Percentiles rank a stretch among this genome's conserved stretches.
Conservation (phyloP, 2,113 vertebrate species). For the Mellivora capensis region DNA sequence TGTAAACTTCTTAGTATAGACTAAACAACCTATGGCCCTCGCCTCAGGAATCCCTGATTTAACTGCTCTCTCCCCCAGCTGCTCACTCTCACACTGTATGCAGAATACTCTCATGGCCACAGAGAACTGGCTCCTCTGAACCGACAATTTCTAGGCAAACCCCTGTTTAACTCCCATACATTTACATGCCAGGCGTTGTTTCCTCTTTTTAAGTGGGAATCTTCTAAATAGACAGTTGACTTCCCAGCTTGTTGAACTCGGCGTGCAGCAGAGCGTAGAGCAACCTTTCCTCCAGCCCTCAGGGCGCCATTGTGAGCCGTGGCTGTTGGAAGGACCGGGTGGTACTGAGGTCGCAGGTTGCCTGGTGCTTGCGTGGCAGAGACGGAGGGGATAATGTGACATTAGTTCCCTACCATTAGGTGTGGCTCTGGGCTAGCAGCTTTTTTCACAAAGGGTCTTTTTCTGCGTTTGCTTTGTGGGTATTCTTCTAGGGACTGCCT, state of each 20-base stretch:
- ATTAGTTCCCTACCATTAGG: neutral
- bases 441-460: neutral
- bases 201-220: neutral
- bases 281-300: neutral
- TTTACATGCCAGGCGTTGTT: rapidly evolving
- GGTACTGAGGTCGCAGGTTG: neutral
- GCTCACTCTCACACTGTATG: rapidly evolving
- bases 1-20: neutral
- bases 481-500: neutral
- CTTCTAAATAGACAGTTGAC: neutral
- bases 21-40: neutral
- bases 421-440: neutral
- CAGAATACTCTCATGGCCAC: too few species aligned
- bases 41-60: neutral
- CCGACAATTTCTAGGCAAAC: neutral
- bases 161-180: neutral
- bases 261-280: rapidly evolving
- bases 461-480: neutral
- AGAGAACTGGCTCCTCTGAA: neutral
- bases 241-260: rapidly evolving
- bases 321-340: rapidly evolving
- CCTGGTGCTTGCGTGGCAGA: rapidly evolving
- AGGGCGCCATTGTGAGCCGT: rapidly evolving
- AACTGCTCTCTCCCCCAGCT: neutral
- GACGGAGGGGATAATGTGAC: neutral